Evolutionary conservation across 1,140 invertebrate genomes (phyloP).

Genomic region (Eumaeus atala): DNA sequence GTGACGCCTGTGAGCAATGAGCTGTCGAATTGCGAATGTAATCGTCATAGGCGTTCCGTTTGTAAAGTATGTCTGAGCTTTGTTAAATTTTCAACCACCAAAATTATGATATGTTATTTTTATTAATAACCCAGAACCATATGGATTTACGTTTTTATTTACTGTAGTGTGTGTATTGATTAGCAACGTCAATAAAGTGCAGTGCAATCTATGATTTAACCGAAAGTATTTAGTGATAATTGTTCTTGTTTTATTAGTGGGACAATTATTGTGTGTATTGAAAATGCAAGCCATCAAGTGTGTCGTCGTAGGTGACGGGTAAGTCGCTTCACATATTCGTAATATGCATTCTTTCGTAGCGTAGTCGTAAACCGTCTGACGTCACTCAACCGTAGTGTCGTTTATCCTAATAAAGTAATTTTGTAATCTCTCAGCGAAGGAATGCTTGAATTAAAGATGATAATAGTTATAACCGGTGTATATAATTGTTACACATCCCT

Average conservation of each 20-base stretch:
- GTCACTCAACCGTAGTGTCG: conserved; percentile 34
- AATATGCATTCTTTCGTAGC: conserved; percentile 18
- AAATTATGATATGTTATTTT: conserved; percentile 50
- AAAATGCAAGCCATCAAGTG: conserved; percentile 95
- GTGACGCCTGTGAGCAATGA: background rate
- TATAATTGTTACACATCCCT: too few relatives aligned
- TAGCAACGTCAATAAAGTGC: conserved; percentile 48
- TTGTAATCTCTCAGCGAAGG: too few relatives aligned
- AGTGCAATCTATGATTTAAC: conserved; percentile 47
- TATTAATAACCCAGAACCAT: conserved; percentile 49
- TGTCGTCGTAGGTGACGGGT: conserved; percentile 96
- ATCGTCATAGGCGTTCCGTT: conserved; percentile 51
- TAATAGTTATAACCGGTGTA: too few relatives aligned
- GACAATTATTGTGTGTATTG: conserved; percentile 35
- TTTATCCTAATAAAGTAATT: conserved; percentile 11
- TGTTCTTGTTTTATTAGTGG: conserved; percentile 52
- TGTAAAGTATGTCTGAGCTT: conserved; percentile 33
- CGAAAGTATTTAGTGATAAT: conserved; percentile 41
- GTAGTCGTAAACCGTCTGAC: conserved; percentile 48
- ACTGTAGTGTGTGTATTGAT: conserved; percentile 50
- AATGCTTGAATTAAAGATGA: too few relatives aligned
- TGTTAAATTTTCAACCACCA: conserved; percentile 46
- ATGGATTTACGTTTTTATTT: conserved; percentile 40
- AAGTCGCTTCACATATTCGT: conserved; percentile 61
- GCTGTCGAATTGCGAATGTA: conserved; percentile 25